Conservation (phyloP, 2,888 invertebrate species). For the Hemicrepidius hirtus region DNA sequence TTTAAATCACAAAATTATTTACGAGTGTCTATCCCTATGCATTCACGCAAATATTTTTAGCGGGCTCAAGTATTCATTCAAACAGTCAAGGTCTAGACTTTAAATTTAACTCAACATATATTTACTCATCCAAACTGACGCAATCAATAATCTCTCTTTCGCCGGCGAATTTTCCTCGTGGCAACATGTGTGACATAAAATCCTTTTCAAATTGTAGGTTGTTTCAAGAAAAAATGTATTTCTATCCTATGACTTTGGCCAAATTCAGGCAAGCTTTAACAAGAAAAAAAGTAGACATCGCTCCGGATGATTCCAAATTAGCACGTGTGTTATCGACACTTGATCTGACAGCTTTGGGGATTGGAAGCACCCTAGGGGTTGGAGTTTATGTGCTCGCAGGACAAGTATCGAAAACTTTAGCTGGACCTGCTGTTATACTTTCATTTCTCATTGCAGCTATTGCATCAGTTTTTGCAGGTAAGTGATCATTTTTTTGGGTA, state of each 20-base stretch:
- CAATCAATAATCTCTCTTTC: constrained; percentile 19
- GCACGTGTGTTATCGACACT: constrained; percentile 86
- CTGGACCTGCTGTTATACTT: constrained; percentile 90
- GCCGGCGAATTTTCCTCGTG: neutral
- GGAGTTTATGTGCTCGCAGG: constrained; percentile 94
- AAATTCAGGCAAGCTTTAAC: constrained; percentile 64
- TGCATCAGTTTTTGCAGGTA: constrained; percentile 93
- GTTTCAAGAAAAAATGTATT: constrained; percentile 48
- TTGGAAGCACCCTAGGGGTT: constrained; percentile 90
- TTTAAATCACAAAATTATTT: too few relatives aligned
- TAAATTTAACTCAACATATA: constrained; percentile 32
- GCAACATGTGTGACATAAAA: constrained; percentile 35
- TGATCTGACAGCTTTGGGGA: constrained; percentile 88
- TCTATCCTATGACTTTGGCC: constrained; percentile 56
- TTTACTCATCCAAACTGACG: constrained; percentile 21
- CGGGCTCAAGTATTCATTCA: neutral
- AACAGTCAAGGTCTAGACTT: constrained; percentile 27
- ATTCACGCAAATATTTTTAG: constrained; percentile 1
- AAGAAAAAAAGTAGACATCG: constrained; percentile 71
- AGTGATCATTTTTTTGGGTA: constrained; percentile 53
- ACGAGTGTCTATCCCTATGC: neutral
- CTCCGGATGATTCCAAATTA: constrained; percentile 72
- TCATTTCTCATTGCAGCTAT: constrained; percentile 93
- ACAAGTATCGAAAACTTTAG: constrained; percentile 85
- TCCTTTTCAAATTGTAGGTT: constrained; percentile 21